A percentile compares a stretch with the other conserved stretches of the same genome.
These are phyloP conservation scores for Cryptosula pallasiana DNA, from an alignment of 2,888 invertebrate species.

Conservation along the genomic window DNA sequence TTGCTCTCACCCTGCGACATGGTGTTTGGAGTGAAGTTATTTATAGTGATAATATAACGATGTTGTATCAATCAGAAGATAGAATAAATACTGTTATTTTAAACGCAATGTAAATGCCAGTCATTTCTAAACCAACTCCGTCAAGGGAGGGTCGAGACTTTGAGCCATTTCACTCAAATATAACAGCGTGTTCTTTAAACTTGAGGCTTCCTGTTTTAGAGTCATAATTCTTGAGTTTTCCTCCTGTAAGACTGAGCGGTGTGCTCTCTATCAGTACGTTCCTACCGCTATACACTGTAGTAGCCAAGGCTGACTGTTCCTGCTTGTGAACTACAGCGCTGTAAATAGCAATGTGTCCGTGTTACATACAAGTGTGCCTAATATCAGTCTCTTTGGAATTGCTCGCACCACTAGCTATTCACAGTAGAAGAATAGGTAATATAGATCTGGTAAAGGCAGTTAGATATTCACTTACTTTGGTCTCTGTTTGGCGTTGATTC, in stretches of 20 bases:
- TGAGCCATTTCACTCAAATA: slow-evolving; percentile 4
- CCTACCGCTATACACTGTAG: slow-evolving; percentile 34
- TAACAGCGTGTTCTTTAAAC: background rate
- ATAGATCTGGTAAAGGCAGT: too few relatives aligned
- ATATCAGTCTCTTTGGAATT: background rate
- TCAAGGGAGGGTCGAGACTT: too few relatives aligned
- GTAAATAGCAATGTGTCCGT: background rate
- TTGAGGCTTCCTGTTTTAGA: slow-evolving; percentile 29
- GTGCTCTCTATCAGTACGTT: slow-evolving; percentile 40
- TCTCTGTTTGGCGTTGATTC: slow-evolving; percentile 43
- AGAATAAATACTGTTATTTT: too few relatives aligned
- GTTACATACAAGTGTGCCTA: background rate
- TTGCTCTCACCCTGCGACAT: too few relatives aligned
- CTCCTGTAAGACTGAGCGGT: slow-evolving; percentile 37
- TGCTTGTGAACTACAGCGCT: slow-evolving; percentile 22
- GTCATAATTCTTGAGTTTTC: slow-evolving; percentile 39
- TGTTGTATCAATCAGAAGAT: too few relatives aligned
- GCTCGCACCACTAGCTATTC: too few relatives aligned
- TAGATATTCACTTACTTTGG: slow-evolving; percentile 39
- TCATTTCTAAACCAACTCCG: too few relatives aligned
- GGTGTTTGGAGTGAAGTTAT: too few relatives aligned
- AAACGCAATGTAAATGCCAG: too few relatives aligned
- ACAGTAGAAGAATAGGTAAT: too few relatives aligned
- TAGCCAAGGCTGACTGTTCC: background rate
- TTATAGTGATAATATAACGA: too few relatives aligned